phyloP scores from a whole-genome alignment of 2,113 vertebrate genomes.

The Cephalophus harveyi region DNA sequence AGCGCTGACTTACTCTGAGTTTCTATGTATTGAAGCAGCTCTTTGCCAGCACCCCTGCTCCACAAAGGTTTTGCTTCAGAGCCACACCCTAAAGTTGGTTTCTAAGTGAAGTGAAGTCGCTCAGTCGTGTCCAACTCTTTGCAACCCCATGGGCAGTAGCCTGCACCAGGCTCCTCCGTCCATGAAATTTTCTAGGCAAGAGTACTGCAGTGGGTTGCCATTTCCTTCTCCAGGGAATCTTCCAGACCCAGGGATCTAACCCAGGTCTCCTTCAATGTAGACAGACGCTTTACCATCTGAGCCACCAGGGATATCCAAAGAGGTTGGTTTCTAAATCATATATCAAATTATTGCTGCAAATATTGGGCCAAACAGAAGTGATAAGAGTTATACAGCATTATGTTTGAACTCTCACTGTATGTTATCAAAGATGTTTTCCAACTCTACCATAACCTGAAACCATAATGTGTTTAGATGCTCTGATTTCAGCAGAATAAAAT shows the following conservation, averaged over 20 bases:
- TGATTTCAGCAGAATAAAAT: background rate
- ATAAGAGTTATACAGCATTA: background rate
- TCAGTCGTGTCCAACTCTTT: too few species aligned
- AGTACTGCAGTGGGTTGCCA: too few species aligned
- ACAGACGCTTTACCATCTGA: too few species aligned
- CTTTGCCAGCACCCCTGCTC: background rate
- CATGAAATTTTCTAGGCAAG: too few species aligned
- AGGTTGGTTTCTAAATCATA: background rate
- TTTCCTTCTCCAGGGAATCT: too few species aligned
- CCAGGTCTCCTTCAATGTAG: too few species aligned
- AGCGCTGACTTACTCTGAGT: background rate
- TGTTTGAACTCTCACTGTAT: background rate
- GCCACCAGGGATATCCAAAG: too few species aligned
- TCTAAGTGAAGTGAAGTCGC: too few species aligned
- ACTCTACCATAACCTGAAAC: background rate
- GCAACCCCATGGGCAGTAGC: too few species aligned
- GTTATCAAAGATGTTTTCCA: background rate
- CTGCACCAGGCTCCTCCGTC: too few species aligned
- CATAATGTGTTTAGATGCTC: background rate
- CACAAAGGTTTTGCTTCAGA: background rate
- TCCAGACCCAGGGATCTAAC: too few species aligned
- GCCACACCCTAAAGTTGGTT: background rate
- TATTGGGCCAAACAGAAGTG: background rate
- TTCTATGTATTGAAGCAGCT: background rate
- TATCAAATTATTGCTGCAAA: background rate